These are phyloP conservation scores for Clinocottus analis DNA, from an alignment of 2,113 vertebrate species.

Conservation along the genomic window DNA sequence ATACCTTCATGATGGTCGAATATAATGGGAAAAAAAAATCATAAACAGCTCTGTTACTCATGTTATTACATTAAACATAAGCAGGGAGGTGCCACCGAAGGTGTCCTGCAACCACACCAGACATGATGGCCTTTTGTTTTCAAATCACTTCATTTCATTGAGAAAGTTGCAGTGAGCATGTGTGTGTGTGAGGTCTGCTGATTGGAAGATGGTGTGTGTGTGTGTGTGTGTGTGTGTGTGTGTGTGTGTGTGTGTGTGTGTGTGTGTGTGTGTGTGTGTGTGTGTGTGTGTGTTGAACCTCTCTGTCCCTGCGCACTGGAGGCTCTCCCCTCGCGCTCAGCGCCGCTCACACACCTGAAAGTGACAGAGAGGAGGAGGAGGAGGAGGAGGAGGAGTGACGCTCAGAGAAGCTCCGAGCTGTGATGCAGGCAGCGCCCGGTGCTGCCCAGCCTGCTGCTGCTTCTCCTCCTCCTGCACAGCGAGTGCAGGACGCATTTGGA, in stretches of 20 bases:
- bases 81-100: neutral
- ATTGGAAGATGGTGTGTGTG: conserved; percentile 9
- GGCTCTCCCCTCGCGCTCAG: conserved; percentile 41
- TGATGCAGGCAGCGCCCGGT: conserved; percentile 32
- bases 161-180: neutral
- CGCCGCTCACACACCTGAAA: too few species aligned
- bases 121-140: neutral
- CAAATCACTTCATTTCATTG: neutral
- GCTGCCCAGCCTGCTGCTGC: conserved; percentile 25
- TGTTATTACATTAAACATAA: neutral
- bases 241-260: neutral
- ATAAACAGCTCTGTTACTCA: neutral
- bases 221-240: neutral
- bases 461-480: neutral
- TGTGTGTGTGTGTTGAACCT: neutral
- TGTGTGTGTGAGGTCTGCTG: neutral
- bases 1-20: neutral
- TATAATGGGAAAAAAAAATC: neutral
- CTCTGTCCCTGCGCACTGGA: conserved; percentile 53
- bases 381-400: neutral
- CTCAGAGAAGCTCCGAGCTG: conserved; percentile 36
- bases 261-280: neutral
- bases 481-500: conserved; percentile 41
- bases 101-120: neutral
- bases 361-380: conserved; percentile 43